These are phyloP conservation scores for Plagodis pulveraria DNA, from an alignment of 2,888 invertebrate species.

Conservation along the genomic window DNA sequence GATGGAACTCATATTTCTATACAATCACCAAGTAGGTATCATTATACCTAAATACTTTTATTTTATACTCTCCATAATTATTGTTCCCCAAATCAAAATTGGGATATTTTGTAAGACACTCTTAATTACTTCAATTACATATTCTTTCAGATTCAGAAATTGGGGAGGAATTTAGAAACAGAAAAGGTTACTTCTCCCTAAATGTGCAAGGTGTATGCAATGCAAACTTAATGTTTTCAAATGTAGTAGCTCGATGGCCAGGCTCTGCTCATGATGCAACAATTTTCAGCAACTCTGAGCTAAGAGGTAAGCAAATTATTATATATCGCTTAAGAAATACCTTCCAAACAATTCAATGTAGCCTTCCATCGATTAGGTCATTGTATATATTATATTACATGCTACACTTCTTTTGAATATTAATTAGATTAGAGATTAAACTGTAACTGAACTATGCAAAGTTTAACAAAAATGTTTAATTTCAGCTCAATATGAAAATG, in stretches of 20 bases:
- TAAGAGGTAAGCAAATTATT: slow-evolving; percentile 19
- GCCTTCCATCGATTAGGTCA: not conserved
- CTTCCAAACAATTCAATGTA: not conserved
- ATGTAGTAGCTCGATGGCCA: slow-evolving; percentile 32
- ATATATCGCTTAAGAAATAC: not conserved
- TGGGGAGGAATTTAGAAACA: slow-evolving; percentile 32
- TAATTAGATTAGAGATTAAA: not conserved
- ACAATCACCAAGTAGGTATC: slow-evolving; percentile 2
- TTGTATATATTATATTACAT: too few species aligned
- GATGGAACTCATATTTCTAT: slow-evolving; percentile 16
- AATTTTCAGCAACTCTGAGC: slow-evolving; percentile 32
- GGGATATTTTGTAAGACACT: not conserved
- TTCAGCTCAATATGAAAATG: slow-evolving; percentile 16
- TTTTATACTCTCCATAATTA: too few species aligned
- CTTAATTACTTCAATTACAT: too few species aligned
- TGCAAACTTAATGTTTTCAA: slow-evolving; percentile 23
- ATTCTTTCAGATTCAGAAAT: slow-evolving; percentile 1
- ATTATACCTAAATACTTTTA: too few species aligned
- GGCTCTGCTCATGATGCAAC: slow-evolving; percentile 31
- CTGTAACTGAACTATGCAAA: not conserved
- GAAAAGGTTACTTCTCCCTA: slow-evolving; percentile 31
- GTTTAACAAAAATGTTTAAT: not conserved
- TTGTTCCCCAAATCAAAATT: not conserved
- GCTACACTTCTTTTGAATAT: too few species aligned
- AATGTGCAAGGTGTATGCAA: slow-evolving; percentile 36